Conservation (phyloP, 1,140 invertebrate genomes). For the Grapholita molesta region DNA sequence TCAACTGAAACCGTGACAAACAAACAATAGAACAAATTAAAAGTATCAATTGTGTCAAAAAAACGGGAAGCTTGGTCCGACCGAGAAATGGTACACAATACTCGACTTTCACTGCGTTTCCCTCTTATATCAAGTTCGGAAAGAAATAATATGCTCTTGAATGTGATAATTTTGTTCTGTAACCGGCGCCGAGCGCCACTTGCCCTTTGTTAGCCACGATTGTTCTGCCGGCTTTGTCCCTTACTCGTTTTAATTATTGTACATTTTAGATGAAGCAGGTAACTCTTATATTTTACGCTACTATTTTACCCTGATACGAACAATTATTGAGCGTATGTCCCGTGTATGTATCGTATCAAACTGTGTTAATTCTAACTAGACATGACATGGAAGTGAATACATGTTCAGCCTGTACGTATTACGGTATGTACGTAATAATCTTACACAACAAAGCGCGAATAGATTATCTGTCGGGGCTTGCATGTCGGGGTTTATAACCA, state of each 20-base stretch:
- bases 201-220: background rate
- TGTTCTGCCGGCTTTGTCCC: background rate
- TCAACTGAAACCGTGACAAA: background rate
- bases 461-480: too few species aligned
- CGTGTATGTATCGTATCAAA: background rate
- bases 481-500: too few species aligned
- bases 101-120: conserved; percentile 1
- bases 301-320: background rate
- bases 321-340: background rate
- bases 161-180: conserved; percentile 10
- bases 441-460: too few species aligned
- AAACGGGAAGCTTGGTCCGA: background rate
- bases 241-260: conserved; percentile 2
- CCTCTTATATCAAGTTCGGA: conserved; percentile 1
- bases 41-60: background rate
- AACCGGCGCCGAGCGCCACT: background rate
- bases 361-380: too few species aligned
- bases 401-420: too few species aligned
- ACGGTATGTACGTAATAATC: too few species aligned
- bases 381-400: too few species aligned
- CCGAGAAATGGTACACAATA: background rate
- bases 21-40: conserved; percentile 1
- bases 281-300: background rate
- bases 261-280: background rate
- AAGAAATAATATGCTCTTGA: background rate